Evolutionary conservation across 2,797 vertebrate genomes (phyloP).

Genomic region (Harpagifer antarcticus): DNA sequence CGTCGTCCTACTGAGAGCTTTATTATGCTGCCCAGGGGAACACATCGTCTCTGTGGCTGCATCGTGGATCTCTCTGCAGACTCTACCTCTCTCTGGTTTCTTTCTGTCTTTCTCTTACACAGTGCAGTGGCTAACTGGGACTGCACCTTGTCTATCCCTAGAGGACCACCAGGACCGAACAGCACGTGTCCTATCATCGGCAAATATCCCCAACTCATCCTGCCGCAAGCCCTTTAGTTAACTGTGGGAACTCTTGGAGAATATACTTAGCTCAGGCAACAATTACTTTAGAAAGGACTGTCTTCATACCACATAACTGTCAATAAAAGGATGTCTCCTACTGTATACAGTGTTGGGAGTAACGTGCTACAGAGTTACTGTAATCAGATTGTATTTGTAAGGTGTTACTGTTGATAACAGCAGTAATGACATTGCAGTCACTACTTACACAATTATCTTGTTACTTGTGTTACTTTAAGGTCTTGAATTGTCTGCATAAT

Average conservation of each 20-base stretch:
- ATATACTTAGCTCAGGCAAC: not conserved
- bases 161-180: conserved; percentile 56
- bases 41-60: conserved; percentile 68
- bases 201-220: conserved; percentile 25
- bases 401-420: too few relatives aligned
- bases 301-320: not conserved
- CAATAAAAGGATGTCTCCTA: not conserved
- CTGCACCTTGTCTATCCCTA: conserved; percentile 54
- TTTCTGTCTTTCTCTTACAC: conserved; percentile 33
- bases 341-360: too few relatives aligned
- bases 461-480: too few relatives aligned
- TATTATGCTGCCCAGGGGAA: conserved; percentile 74
- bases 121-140: conserved; percentile 40
- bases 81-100: conserved; percentile 50
- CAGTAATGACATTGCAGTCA: too few relatives aligned
- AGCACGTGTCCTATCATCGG: conserved; percentile 33
- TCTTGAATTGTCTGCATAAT: too few relatives aligned
- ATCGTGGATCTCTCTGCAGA: conserved; percentile 45
- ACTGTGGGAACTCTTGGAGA: conserved; percentile 30
- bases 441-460: too few relatives aligned
- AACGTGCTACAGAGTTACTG: too few relatives aligned
- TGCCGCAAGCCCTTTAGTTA: conserved; percentile 1
- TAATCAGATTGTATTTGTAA: too few relatives aligned
- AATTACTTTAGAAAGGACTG: conserved; percentile 5
- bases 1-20: conserved; percentile 75